Percentiles rank a stretch among this genome's conserved stretches.
These are phyloP conservation scores for Mormyrus hasselquistii DNA, from an alignment of 2,797 vertebrate species.

Conservation along the genomic window DNA sequence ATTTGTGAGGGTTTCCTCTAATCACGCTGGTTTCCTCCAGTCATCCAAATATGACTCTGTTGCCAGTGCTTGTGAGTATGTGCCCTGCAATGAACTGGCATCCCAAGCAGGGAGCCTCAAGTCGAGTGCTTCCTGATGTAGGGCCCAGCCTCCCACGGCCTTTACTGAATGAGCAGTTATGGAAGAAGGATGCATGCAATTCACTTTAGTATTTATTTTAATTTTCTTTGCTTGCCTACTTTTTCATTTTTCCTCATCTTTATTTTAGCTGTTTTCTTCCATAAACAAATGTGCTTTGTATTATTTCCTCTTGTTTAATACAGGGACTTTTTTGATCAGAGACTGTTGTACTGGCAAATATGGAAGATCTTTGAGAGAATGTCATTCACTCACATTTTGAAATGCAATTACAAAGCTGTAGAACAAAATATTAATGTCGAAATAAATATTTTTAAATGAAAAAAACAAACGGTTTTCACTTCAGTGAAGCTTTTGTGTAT, in stretches of 20 bases:
- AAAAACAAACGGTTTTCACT: constrained; percentile 61
- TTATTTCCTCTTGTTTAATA: background rate
- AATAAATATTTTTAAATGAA: constrained; percentile 46
- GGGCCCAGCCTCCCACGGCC: background rate
- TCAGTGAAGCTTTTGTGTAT: background rate
- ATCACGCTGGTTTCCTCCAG: background rate
- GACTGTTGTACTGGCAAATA: background rate
- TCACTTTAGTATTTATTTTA: background rate
- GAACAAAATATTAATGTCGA: background rate
- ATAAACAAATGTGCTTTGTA: background rate
- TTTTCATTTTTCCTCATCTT: background rate
- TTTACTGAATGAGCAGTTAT: background rate
- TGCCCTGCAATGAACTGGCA: background rate
- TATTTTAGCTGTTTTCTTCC: background rate
- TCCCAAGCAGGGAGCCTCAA: background rate
- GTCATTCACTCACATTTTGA: background rate
- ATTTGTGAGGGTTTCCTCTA: background rate
- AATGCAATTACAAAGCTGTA: background rate
- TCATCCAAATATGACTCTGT: background rate
- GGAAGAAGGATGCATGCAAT: background rate
- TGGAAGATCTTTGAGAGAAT: background rate
- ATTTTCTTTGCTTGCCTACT: background rate
- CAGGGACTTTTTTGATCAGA: background rate
- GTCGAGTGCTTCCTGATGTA: background rate
- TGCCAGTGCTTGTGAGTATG: background rate